These are phyloP conservation scores for Parnassius orleans DNA, from an alignment of 2,888 invertebrate genomes.

Conservation along the genomic window DNA sequence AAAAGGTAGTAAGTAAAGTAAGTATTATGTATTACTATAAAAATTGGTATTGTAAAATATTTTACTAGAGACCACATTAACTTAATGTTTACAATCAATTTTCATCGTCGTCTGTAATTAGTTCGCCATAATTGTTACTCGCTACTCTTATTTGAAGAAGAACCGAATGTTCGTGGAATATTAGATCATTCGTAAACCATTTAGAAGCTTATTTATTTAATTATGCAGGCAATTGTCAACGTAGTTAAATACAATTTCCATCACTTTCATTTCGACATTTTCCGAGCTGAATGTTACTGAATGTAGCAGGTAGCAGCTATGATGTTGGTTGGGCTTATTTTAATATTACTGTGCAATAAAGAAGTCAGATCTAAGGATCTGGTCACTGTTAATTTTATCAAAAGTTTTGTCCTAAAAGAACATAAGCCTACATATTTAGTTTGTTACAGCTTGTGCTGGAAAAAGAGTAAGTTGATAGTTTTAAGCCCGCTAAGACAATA, in stretches of 20 bases:
- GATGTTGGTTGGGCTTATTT: not conserved
- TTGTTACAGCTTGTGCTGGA: constrained; percentile 50
- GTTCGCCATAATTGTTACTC: constrained; percentile 14
- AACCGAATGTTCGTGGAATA: constrained; percentile 14
- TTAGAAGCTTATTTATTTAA: not conserved
- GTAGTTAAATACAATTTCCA: not conserved
- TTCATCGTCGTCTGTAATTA: constrained; percentile 10
- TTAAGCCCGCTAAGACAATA: not conserved
- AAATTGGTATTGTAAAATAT: no score
- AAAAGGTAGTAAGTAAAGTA: no score
- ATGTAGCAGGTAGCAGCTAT: not conserved
- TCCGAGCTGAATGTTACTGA: not conserved
- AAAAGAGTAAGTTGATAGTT: constrained; percentile 42
- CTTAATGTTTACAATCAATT: constrained; percentile 11
- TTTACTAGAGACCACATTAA: no score
- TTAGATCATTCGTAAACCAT: constrained; percentile 10
- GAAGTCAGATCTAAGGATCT: constrained; percentile 2
- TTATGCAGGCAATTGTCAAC: not conserved
- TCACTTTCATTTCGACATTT: not conserved
- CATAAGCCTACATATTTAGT: constrained; percentile 48
- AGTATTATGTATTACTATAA: no score
- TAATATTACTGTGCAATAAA: constrained; percentile 3
- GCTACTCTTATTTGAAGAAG: constrained; percentile 10
- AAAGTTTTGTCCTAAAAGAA: constrained; percentile 50
- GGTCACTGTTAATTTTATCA: constrained; percentile 42